Percentiles rank a stretch among this genome's conserved stretches.
phyloP scores from a whole-genome alignment of 2,888 invertebrate species.

The Tethea ocularis region DNA sequence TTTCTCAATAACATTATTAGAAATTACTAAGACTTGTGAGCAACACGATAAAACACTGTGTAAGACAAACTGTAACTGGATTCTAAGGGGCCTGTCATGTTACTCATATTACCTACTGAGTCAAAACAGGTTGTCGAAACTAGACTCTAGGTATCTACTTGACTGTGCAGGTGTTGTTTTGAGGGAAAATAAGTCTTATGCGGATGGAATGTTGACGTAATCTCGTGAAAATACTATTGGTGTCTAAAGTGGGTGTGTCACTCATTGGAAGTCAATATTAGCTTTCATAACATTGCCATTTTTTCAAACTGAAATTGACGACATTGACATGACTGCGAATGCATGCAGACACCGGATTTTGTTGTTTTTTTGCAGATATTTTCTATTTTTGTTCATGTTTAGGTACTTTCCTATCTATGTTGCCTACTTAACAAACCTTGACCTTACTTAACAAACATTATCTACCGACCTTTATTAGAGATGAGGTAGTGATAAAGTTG shows the following conservation, averaged over 20 bases:
- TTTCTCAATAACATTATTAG: slow-evolving; percentile 56
- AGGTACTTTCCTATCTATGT: neutral
- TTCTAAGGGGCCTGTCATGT: slow-evolving; percentile 41
- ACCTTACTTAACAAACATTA: no score
- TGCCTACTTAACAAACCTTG: no score
- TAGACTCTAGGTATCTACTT: slow-evolving; percentile 23
- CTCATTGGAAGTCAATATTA: slow-evolving; percentile 8
- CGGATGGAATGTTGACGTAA: slow-evolving; percentile 13
- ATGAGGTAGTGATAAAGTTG: no score
- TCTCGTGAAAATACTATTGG: slow-evolving; percentile 17
- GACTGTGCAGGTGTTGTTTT: slow-evolving; percentile 21
- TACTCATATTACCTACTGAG: slow-evolving; percentile 27
- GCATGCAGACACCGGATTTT: neutral
- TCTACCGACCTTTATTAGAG: no score
- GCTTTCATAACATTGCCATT: slow-evolving; percentile 1
- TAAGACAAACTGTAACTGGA: slow-evolving; percentile 60
- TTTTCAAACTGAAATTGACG: neutral
- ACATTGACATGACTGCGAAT: neutral
- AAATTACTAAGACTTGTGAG: slow-evolving; percentile 13
- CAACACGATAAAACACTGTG: slow-evolving; percentile 58
- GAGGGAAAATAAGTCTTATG: slow-evolving; percentile 45
- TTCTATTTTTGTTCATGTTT: neutral
- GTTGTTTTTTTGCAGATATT: neutral
- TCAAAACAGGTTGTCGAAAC: slow-evolving; percentile 57
- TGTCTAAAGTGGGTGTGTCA: slow-evolving; percentile 56